Evolutionary conservation across 2,113 vertebrate species (phyloP).

Genomic region (Tricholaema leucomelas): DNA sequence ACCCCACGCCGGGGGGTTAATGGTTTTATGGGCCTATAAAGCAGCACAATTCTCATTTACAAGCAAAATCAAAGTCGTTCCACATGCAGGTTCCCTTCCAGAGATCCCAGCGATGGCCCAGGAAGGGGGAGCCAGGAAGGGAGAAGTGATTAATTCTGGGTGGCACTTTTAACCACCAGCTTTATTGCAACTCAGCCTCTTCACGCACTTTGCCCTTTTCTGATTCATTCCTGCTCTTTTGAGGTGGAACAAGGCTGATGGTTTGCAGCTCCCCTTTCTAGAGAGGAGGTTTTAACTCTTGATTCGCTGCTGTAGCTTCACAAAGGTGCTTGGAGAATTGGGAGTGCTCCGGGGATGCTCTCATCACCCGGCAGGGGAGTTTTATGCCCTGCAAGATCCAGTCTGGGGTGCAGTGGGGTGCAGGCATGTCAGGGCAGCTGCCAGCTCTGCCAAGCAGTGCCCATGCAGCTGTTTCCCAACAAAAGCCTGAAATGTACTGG

Average conservation of each 20-base stretch:
- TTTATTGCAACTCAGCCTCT: constrained; percentile 62
- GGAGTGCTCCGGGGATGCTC: not conserved
- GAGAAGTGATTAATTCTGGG: constrained; percentile 52
- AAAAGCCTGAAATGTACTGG: constrained; percentile 47
- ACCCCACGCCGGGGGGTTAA: not conserved
- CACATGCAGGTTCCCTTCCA: not conserved
- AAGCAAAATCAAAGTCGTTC: not conserved
- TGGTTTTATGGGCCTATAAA: not conserved
- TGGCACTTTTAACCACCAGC: constrained; percentile 53
- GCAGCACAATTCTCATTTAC: not conserved
- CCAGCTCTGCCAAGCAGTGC: accelerated
- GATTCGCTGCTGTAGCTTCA: not conserved
- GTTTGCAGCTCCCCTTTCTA: constrained; percentile 24
- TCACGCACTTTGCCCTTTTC: constrained; percentile 56
- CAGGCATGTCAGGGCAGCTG: not conserved
- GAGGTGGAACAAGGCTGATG: constrained; percentile 55
- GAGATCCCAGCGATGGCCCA: not conserved
- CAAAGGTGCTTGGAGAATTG: accelerated
- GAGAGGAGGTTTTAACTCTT: constrained; percentile 21
- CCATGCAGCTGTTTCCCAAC: not conserved
- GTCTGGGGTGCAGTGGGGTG: not conserved
- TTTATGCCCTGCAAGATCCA: too few relatives aligned
- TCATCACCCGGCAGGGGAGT: accelerated
- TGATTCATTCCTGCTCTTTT: constrained; percentile 65
- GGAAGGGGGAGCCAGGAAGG: not conserved